phyloP scores from a whole-genome alignment of 2,797 vertebrate species.

The Argya squamiceps region DNA sequence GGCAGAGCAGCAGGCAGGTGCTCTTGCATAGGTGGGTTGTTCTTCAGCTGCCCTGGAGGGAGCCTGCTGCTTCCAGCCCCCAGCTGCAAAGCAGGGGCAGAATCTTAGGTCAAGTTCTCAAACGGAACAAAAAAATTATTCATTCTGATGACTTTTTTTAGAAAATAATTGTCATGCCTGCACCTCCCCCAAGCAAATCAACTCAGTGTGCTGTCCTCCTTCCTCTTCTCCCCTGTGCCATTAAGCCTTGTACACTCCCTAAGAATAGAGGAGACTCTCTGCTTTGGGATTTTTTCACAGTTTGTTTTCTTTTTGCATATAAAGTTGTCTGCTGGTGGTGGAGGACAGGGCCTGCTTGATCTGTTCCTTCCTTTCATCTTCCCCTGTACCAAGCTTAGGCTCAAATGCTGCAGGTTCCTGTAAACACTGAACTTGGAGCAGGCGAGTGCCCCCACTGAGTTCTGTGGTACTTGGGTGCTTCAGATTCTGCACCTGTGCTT shows the following conservation, averaged over 20 bases:
- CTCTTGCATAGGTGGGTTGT: not conserved
- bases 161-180: not conserved
- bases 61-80: not conserved
- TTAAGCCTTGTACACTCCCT: not conserved
- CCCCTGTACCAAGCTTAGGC: constrained; percentile 34
- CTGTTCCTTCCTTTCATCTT: constrained; percentile 49
- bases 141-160: not conserved
- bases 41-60: not conserved
- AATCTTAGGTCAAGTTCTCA: constrained; percentile 29
- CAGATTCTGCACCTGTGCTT: not conserved
- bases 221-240: not conserved
- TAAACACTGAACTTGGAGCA: not conserved
- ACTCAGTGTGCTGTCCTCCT: not conserved
- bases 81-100: not conserved
- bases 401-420: constrained; percentile 17
- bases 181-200: not conserved
- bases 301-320: not conserved
- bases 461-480: constrained; percentile 27
- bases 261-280: not conserved
- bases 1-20: not conserved
- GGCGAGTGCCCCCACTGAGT: not conserved
- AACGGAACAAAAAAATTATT: not conserved
- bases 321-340: not conserved
- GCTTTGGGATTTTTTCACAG: not conserved
- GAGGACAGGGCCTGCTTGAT: constrained; percentile 9